A percentile compares a stretch with the other conserved stretches of the same genome.
These are phyloP conservation scores for Diarsia mendica DNA, from an alignment of 2,888 invertebrate genomes.

Conservation along the genomic window DNA sequence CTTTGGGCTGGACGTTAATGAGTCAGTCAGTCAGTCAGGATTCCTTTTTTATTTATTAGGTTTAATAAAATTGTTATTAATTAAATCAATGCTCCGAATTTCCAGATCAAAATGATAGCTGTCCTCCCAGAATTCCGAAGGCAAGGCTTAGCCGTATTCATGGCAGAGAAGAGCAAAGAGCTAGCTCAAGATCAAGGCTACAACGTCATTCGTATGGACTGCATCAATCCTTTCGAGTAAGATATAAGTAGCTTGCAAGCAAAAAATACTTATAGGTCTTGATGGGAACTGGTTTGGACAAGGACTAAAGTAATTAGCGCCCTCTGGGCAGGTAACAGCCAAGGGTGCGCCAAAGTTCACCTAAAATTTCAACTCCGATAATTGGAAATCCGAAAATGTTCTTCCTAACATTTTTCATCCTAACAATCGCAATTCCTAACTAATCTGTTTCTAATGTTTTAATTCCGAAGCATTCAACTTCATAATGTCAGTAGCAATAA, in stretches of 20 bases:
- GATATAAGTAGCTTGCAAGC: conserved; percentile 50
- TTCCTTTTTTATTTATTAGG: too few relatives aligned
- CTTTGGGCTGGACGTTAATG: too few relatives aligned
- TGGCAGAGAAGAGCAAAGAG: conserved; percentile 78
- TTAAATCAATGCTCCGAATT: conserved; percentile 19
- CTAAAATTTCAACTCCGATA: too few relatives aligned
- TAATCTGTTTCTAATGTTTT: too few relatives aligned
- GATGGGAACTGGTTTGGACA: conserved; percentile 27
- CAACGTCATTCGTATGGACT: conserved; percentile 84
- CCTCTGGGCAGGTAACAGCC: background rate
- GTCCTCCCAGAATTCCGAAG: conserved; percentile 82
- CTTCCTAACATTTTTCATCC: too few relatives aligned
- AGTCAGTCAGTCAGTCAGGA: too few relatives aligned
- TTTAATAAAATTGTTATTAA: background rate
- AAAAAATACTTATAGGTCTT: conserved; percentile 2
- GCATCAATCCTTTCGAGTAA: conserved; percentile 85
- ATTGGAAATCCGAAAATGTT: too few relatives aligned
- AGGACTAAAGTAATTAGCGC: conserved; percentile 2
- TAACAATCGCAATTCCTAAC: too few relatives aligned
- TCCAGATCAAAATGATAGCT: conserved; percentile 85
- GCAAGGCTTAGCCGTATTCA: conserved; percentile 79
- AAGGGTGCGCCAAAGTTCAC: too few relatives aligned
- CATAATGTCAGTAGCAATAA: too few relatives aligned
- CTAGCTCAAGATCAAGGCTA: conserved; percentile 80
- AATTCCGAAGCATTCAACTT: too few relatives aligned